Evolutionary conservation across 2,113 vertebrate species (phyloP).

Genomic region (Neoarius graeffei): DNA sequence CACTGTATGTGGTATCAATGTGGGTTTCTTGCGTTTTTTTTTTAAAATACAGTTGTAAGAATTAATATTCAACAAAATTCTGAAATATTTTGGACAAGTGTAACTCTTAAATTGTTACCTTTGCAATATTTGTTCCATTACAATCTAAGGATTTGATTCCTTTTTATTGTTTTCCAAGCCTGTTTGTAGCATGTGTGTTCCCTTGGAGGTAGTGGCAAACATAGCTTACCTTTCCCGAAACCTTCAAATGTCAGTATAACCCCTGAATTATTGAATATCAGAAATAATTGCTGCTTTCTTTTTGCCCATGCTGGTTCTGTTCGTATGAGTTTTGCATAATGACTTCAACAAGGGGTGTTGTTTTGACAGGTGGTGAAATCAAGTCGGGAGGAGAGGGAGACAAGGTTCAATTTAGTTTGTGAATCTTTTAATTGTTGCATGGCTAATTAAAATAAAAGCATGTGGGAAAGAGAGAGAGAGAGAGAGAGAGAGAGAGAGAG

Average conservation of each 20-base stretch:
- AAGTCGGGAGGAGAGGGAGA: slow-evolving; percentile 94
- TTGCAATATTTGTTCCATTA: background rate
- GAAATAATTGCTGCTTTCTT: slow-evolving; percentile 99
- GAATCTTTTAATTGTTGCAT: slow-evolving; percentile 99
- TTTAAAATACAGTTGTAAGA: background rate
- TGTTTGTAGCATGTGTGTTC: slow-evolving; percentile 46
- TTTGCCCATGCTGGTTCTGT: slow-evolving; percentile 88
- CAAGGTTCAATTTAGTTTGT: slow-evolving; percentile 99
- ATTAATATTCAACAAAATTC: background rate
- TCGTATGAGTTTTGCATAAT: slow-evolving; percentile 96
- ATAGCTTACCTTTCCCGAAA: slow-evolving; percentile 84
- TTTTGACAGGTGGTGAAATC: slow-evolving; percentile 99
- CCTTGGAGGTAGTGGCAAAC: slow-evolving; percentile 74
- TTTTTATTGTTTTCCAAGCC: background rate
- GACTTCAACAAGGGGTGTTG: slow-evolving; percentile 93
- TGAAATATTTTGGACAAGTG: background rate
- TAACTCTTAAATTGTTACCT: background rate
- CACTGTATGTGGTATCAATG: background rate
- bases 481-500: slow-evolving; percentile 57
- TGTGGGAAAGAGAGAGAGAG: slow-evolving; percentile 70
- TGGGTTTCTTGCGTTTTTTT: background rate
- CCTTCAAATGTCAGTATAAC: slow-evolving; percentile 87
- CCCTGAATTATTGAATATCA: slow-evolving; percentile 99
- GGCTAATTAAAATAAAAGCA: slow-evolving; percentile 96
- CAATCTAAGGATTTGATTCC: slow-evolving; percentile 11